Base-by-base conservation (phyloP, 2,113 vertebrate genomes). In the Pachyramphus minor region DNA sequence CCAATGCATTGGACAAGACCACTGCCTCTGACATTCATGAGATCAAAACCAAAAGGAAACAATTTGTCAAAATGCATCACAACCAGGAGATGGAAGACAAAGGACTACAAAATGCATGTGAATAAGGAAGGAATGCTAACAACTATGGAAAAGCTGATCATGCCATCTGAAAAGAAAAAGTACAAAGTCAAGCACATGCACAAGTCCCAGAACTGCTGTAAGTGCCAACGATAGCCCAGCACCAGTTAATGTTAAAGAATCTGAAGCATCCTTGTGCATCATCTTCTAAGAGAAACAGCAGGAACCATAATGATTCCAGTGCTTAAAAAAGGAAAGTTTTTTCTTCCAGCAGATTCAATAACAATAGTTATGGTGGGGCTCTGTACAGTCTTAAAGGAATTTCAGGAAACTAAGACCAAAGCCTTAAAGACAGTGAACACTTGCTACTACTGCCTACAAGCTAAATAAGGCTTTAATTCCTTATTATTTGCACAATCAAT, bases 231-330 rank as follows among this genome's bases (percentile, higher is more conserved):
- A 14, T 24, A 90, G 47, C 8, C 55, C 35, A 78, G 47, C 23
- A 87, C 28, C 19, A 86, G 16, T 27, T 41, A 20, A 81, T 69
- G 7, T n/a, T 33, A 45, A 60, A 78, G n/a, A 83, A 60, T 41
- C 22, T 64, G 49, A 9, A 94, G 37, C 21, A 58, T 7, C 3
- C 37, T 39, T 1, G 0, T 24, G 9, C 24, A n/a, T 33, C 11
- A 58, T 19, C 33, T 59, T 44, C 53, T 63, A 59, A 69, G 28
- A 87, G 41, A 68, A 89, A 82, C 16, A 66, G 47, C 37, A 79
- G 41, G 27, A 85, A 74, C 17, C 28, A 14, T 45, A 7, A 41
- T 31, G 12, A 53, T 68, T 59, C 22, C 33, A 76, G 6, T 24
- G 25, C 17, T 67, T 67, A 23, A 47, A 64, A 87, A 22, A 14